Evolutionary conservation across 2,797 vertebrate genomes (phyloP).

Genomic region (Leucoraja ocellata): DNA sequence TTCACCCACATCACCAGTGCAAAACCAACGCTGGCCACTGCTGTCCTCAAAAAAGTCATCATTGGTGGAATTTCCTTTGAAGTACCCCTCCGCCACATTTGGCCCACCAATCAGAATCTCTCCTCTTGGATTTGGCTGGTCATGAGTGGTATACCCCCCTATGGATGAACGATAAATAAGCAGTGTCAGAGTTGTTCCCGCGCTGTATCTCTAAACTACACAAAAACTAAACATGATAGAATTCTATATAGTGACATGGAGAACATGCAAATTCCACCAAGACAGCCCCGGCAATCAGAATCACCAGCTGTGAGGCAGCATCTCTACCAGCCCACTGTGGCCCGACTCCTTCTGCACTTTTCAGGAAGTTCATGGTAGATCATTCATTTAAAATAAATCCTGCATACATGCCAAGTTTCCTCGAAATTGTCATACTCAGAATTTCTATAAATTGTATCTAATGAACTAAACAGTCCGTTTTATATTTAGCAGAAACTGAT

Average conservation of each 20-base stretch:
- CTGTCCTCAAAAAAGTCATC: constrained; percentile 79
- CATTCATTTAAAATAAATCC: background rate
- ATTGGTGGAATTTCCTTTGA: constrained; percentile 64
- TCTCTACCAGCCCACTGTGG: too few relatives aligned
- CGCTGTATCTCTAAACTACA: too few relatives aligned
- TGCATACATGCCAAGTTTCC: background rate
- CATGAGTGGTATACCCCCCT: constrained; percentile 85
- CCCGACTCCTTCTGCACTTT: background rate
- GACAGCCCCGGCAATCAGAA: too few relatives aligned
- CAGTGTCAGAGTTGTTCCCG: background rate
- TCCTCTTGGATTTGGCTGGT: constrained; percentile 85
- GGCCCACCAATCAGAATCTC: constrained; percentile 88
- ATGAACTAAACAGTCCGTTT: background rate
- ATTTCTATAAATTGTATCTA: background rate
- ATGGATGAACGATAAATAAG: constrained; percentile 36
- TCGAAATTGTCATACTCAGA: background rate
- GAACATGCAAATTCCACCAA: too few relatives aligned
- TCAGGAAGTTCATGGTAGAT: background rate
- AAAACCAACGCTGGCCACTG: constrained; percentile 87
- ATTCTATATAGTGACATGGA: too few relatives aligned
- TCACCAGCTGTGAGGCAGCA: too few relatives aligned
- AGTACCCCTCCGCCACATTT: constrained; percentile 93
- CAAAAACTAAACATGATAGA: too few relatives aligned
- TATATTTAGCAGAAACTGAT: background rate
- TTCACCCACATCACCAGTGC: constrained; percentile 90